Base-by-base conservation (phyloP, 53 echinoderm and acorn worm species). In the Hippasteria phrygiana region DNA sequence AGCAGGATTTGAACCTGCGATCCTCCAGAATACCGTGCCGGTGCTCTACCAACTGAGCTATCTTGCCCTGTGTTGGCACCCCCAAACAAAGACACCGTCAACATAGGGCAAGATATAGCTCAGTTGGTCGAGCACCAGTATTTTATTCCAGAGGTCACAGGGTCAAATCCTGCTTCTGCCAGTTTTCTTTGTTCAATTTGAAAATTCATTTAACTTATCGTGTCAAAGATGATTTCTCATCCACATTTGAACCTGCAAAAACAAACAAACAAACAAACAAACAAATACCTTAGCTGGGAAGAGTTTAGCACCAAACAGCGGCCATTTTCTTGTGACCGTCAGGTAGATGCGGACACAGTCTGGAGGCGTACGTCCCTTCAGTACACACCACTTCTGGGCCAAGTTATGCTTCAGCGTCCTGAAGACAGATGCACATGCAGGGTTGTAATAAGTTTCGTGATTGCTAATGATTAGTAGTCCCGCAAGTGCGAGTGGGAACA, bases 321-420 rank as follows among this genome's bases (percentile, higher is more conserved):
- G 93, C 97, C 97, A 96, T 63, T 93, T 96, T 38, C 97, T 74
- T 67, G 92, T 93, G 24, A 96, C 97, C 0, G 93, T 90, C 41
- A 96, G 90, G 62, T 95, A 95, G 83, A 96, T 90, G 6, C 93
- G 90, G 27, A 96, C 80, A 74, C 97, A 96, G 84, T 96, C 97
- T 37, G 70, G 46, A 40, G 88, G 88, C 20, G 73, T 93, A 29
- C 95, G 93, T 41, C 92, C 93, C 74, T 90, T 90, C 20, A 96
- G 93, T 24, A 87, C 95, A 9, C 69, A 77, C 97, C 97, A 96
- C 83, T 96, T 96, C 80, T 93, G 95, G 43, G 70, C 70, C 35
- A 96, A 50, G 54, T 84, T 76, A 51, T 92, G 91, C 85, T 92
- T 92, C 53, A 95, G 88, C 27, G 70, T 73, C 83, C 97, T 96